Percentiles rank a stretch among this genome's conserved stretches.
Evolutionary conservation across 2,888 invertebrate genomes (phyloP).

Genomic region (Leptinotarsa juncta): DNA sequence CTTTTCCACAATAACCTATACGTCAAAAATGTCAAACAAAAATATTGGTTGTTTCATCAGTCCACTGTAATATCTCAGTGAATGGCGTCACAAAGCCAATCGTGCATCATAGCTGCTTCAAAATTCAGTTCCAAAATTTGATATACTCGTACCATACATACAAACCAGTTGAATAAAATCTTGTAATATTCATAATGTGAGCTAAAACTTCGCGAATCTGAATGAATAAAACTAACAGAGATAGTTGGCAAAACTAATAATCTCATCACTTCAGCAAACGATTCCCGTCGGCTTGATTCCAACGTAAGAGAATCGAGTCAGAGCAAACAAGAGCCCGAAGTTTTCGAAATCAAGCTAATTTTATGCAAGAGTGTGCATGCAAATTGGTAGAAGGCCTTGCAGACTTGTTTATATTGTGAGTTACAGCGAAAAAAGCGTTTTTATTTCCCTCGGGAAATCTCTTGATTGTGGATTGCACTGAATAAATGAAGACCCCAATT

Average conservation of each 20-base stretch:
- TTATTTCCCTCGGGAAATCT: conserved; percentile 21
- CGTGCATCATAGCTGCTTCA: too few relatives aligned
- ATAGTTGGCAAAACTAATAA: neutral
- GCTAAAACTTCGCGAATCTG: too few relatives aligned
- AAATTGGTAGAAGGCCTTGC: conserved; percentile 19
- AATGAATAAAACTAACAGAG: neutral
- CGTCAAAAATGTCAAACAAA: too few relatives aligned
- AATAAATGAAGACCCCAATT: conserved; percentile 11
- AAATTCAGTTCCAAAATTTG: too few relatives aligned
- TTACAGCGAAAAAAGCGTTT: conserved; percentile 6
- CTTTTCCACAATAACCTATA: too few relatives aligned
- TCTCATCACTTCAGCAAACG: neutral
- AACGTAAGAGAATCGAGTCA: neutral
- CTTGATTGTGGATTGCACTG: conserved; percentile 13
- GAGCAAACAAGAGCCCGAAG: conserved; percentile 4
- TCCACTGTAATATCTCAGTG: too few relatives aligned
- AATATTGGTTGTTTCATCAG: too few relatives aligned
- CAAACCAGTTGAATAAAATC: too few relatives aligned
- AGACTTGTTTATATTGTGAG: conserved; percentile 18
- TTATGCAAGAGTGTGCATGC: conserved; percentile 18
- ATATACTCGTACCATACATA: too few relatives aligned
- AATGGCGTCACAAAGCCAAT: too few relatives aligned
- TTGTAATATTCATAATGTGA: too few relatives aligned
- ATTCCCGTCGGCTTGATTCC: neutral
- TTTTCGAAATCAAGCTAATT: conserved; percentile 18